Conservation (phyloP, 2,888 invertebrate genomes). For the Tenthredo distinguenda region DNA sequence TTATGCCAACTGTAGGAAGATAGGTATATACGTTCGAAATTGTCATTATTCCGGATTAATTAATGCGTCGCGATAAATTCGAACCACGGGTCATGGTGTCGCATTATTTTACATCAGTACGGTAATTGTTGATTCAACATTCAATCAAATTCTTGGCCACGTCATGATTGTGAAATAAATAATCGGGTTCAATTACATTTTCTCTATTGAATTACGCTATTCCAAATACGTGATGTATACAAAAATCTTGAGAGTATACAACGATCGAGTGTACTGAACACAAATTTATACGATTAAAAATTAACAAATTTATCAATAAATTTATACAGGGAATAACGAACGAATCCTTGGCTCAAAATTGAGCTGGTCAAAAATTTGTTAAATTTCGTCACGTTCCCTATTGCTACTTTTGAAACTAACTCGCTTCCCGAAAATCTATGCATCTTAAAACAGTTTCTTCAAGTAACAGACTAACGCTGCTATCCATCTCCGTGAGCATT, state of each 20-base stretch:
- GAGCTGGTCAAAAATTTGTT: neutral
- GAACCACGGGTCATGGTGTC: neutral
- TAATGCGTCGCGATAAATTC: neutral
- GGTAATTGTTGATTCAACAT: neutral
- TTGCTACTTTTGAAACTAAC: neutral
- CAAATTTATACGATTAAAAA: neutral
- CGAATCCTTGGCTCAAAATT: neutral
- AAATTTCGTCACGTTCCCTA: neutral
- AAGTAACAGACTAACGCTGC: neutral
- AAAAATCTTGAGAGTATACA: neutral
- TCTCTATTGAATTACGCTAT: neutral
- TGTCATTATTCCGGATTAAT: neutral
- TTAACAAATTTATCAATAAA: too few species aligned
- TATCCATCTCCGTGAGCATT: neutral
- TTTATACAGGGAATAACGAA: neutral
- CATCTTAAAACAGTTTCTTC: neutral
- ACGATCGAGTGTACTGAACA: neutral
- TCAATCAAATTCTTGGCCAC: neutral
- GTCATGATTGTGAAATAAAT: neutral
- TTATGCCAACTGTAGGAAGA: neutral
- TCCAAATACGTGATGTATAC: neutral
- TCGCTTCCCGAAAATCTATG: neutral
- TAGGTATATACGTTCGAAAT: neutral
- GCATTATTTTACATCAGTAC: neutral
- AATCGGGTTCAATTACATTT: neutral